Percentiles rank a stretch among this genome's conserved stretches.
Conservation (phyloP, 1,140 invertebrate species). For the Acromyrmex charruanus region DNA sequence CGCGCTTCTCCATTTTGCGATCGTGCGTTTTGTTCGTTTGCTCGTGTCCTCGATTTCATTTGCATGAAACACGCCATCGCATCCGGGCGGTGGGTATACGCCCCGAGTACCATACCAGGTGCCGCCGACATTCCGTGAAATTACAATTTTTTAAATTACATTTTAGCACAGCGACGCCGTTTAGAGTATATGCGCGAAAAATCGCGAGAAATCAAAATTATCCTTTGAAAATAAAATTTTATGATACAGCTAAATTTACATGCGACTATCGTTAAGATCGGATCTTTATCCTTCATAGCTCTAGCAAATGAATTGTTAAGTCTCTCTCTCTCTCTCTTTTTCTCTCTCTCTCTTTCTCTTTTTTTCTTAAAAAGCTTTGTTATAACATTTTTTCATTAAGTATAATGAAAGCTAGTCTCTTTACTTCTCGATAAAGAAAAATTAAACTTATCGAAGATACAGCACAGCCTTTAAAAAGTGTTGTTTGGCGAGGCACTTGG, state of each 20-base stretch:
- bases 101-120: slow-evolving; percentile 11
- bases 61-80: slow-evolving; percentile 58
- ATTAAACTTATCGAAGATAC: neutral
- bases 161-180: slow-evolving; percentile 10
- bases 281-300: neutral
- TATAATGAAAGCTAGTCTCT: slow-evolving; percentile 16
- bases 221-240: slow-evolving; percentile 3
- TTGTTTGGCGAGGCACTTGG: neutral
- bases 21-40: slow-evolving; percentile 45
- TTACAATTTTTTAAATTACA: slow-evolving; percentile 46
- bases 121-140: slow-evolving; percentile 29
- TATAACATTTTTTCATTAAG: neutral
- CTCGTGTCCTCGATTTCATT: slow-evolving; percentile 58
- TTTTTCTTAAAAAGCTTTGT: neutral
- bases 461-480: neutral
- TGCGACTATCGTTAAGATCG: neutral
- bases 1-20: slow-evolving; percentile 47
- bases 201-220: slow-evolving; percentile 6
- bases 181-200: neutral
- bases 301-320: neutral
- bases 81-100: slow-evolving; percentile 23
- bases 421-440: neutral
- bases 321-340: neutral
- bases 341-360: neutral
- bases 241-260: neutral